Evolutionary conservation across 2,888 invertebrate genomes (phyloP).

Genomic region (Polietes domitor): DNA sequence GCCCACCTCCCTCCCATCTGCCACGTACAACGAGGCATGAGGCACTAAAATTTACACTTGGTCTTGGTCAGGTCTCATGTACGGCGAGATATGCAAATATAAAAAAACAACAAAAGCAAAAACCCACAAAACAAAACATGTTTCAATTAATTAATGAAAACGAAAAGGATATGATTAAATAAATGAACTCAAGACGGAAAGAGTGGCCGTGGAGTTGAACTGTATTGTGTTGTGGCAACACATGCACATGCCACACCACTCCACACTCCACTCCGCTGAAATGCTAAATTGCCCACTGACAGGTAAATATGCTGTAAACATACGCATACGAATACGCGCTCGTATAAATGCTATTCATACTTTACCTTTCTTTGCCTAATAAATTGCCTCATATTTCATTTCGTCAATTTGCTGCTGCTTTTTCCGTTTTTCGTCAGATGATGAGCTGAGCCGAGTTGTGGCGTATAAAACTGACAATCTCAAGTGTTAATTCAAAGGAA

Average conservation of each 20-base stretch:
- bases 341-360: neutral
- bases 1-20: neutral
- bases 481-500: conserved; percentile 43
- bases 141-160: conserved; percentile 60
- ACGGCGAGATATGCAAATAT: conserved; percentile 11
- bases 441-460: neutral
- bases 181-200: conserved; percentile 21
- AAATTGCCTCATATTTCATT: conserved; percentile 36
- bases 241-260: neutral
- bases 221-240: no score
- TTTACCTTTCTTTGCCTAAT: neutral
- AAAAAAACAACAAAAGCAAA: neutral
- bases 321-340: neutral
- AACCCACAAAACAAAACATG: conserved; percentile 41
- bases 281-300: conserved; percentile 42
- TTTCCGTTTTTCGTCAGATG: neutral
- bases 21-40: neutral
- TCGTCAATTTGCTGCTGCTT: conserved; percentile 13
- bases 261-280: neutral
- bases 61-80: neutral
- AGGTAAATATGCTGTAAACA: conserved; percentile 41
- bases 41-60: conserved; percentile 31
- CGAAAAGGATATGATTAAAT: conserved; percentile 61
- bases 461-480: conserved; percentile 38
- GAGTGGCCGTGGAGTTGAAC: neutral